phyloP scores from a whole-genome alignment of 2,797 vertebrate genomes.

The Acanthornis magna region DNA sequence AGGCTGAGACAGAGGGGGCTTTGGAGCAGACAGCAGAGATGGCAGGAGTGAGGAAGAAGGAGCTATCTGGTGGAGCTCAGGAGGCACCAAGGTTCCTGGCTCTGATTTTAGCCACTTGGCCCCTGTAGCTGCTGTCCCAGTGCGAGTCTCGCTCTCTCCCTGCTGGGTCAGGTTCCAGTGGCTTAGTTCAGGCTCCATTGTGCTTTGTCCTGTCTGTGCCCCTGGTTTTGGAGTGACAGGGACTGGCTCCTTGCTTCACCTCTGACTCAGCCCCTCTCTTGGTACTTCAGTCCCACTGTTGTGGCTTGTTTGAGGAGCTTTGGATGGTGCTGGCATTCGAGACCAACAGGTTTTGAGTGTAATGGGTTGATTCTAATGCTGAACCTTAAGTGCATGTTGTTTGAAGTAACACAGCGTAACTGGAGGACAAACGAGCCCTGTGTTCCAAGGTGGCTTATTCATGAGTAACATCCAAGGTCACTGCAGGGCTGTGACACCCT shows the following conservation, averaged over 20 bases:
- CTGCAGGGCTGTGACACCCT: background rate
- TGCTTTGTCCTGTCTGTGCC: background rate
- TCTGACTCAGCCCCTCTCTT: background rate
- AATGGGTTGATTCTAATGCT: background rate
- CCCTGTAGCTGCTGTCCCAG: background rate
- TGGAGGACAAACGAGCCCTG: background rate
- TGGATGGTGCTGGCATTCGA: background rate
- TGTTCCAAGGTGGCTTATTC: background rate
- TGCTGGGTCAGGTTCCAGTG: background rate
- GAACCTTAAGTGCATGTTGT: background rate
- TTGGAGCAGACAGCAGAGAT: background rate
- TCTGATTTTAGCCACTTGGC: background rate
- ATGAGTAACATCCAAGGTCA: background rate
- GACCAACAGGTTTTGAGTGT: background rate
- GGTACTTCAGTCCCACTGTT: fast-evolving
- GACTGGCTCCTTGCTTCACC: background rate
- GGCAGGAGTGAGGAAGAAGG: background rate
- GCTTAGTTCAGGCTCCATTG: background rate
- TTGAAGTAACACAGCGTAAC: fast-evolving
- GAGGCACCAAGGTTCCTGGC: background rate
- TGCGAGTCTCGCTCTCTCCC: background rate
- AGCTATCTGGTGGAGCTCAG: background rate
- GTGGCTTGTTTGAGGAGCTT: background rate
- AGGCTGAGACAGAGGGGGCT: background rate
- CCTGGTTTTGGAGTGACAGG: background rate